Evolutionary conservation across 2,113 vertebrate genomes (phyloP).

Genomic region (Prolemur simus): DNA sequence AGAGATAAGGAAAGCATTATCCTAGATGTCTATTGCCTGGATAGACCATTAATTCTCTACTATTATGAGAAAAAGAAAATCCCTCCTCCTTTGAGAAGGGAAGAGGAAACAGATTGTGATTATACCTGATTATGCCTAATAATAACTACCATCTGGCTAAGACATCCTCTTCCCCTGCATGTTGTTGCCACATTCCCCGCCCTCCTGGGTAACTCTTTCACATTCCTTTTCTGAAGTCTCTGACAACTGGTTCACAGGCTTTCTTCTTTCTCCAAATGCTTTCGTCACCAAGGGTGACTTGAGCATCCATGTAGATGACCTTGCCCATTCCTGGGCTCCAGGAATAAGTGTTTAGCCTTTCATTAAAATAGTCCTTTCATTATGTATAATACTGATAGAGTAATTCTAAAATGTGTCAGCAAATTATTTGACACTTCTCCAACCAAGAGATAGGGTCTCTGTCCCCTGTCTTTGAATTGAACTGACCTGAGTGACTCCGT

Average conservation of each 20-base stretch:
- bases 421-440: neutral
- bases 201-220: neutral
- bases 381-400: neutral
- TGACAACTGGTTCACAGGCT: neutral
- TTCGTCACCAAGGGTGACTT: neutral
- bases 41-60: neutral
- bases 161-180: neutral
- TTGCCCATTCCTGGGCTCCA: neutral
- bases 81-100: constrained; percentile 37
- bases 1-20: neutral
- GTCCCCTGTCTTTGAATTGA: neutral
- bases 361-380: neutral
- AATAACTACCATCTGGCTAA: constrained; percentile 53
- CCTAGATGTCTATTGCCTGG: neutral
- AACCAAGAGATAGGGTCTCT: neutral
- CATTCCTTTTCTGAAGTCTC: neutral
- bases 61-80: neutral
- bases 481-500: neutral
- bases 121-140: constrained; percentile 54
- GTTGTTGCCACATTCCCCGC: neutral
- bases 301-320: neutral
- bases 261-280: neutral
- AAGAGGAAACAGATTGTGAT: constrained; percentile 63
- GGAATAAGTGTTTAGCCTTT: neutral
- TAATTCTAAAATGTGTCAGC: neutral